phyloP scores from a whole-genome alignment of 2,888 invertebrate species.

The Ptilodon capucinus region DNA sequence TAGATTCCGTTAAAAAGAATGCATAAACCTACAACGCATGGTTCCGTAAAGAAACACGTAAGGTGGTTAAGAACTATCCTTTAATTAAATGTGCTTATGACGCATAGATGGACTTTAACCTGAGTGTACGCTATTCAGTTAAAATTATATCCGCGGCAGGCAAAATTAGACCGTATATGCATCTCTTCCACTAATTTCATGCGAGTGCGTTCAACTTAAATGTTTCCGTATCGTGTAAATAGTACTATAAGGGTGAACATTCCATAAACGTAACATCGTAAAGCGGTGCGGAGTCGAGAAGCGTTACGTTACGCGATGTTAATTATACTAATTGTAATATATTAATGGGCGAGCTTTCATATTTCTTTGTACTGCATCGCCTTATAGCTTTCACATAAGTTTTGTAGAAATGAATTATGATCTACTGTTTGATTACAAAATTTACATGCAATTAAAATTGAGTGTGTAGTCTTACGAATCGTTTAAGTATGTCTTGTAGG shows the following conservation, averaged over 20 bases:
- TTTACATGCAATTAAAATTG: constrained; percentile 28
- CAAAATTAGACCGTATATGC: neutral
- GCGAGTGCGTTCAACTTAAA: neutral
- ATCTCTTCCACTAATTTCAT: neutral
- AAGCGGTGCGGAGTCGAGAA: constrained; percentile 41
- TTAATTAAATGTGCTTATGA: neutral
- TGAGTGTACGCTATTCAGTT: neutral
- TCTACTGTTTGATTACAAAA: constrained; percentile 25
- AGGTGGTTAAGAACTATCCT: neutral
- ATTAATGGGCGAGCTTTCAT: constrained; percentile 58
- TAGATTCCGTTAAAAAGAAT: neutral
- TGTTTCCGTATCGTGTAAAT: neutral
- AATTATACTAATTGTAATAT: constrained; percentile 71
- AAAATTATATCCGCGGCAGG: neutral
- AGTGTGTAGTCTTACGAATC: constrained; percentile 11
- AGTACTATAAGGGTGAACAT: constrained; percentile 22
- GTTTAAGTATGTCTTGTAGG: neutral
- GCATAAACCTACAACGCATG: neutral
- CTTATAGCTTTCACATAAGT: constrained; percentile 41
- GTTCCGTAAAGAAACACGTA: neutral
- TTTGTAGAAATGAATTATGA: constrained; percentile 34
- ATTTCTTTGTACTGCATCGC: constrained; percentile 42
- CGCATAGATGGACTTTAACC: neutral
- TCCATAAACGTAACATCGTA: constrained; percentile 19
- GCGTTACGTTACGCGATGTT: constrained; percentile 61